phyloP scores from a whole-genome alignment of 2,888 invertebrate genomes.

The Stegana nigrithorax region DNA sequence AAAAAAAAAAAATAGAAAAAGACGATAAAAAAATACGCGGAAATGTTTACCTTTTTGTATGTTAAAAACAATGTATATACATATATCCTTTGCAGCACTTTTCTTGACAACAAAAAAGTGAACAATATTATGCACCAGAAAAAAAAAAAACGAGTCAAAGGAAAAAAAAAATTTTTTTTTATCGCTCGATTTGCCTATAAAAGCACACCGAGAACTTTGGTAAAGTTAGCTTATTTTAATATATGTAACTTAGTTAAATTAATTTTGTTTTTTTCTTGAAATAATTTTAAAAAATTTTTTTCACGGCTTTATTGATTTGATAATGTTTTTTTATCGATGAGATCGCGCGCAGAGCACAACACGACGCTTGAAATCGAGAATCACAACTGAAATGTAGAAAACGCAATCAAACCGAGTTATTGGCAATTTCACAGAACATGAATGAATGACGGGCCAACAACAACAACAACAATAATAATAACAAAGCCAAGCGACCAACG shows the following conservation, averaged over 20 bases:
- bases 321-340: background rate
- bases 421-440: slow-evolving; percentile 42
- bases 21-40: background rate
- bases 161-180: too few relatives aligned
- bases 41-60: too few relatives aligned
- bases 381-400: slow-evolving; percentile 56
- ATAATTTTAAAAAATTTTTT: background rate
- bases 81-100: too few relatives aligned
- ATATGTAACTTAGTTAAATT: slow-evolving; percentile 8
- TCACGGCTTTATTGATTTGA: slow-evolving; percentile 29
- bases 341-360: slow-evolving; percentile 32
- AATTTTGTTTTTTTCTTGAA: background rate
- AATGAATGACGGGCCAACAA: slow-evolving; percentile 8
- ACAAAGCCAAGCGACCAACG: background rate
- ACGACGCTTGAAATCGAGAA: slow-evolving; percentile 56
- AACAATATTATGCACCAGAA: background rate
- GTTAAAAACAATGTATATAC: too few relatives aligned
- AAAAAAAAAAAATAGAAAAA: background rate
- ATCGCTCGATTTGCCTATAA: too few relatives aligned
- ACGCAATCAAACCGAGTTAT: slow-evolving; percentile 54
- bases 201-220: background rate
- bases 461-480: too few relatives aligned
- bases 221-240: background rate
- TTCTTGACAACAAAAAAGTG: background rate
- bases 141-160: too few relatives aligned